These are phyloP conservation scores for Ptilodon capucinus DNA, from an alignment of 2,888 invertebrate genomes.

Conservation along the genomic window DNA sequence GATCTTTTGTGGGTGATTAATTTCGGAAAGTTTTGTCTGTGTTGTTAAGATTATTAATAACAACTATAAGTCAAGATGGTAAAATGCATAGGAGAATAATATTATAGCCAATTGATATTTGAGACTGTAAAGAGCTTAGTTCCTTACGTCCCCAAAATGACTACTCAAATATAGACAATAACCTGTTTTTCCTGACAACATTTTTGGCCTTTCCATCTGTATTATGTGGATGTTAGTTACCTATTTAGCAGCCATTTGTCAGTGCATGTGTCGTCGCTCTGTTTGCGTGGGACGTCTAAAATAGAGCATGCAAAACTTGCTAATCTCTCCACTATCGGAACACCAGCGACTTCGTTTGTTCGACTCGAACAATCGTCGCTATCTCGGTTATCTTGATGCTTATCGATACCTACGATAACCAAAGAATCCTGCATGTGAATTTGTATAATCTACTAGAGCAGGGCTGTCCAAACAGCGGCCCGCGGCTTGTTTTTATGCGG, in stretches of 20 bases:
- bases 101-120: neutral
- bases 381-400: conserved; percentile 38
- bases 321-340: conserved; percentile 20
- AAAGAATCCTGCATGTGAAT: conserved; percentile 18
- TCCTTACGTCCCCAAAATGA: no score
- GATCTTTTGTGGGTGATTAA: conserved; percentile 6
- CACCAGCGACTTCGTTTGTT: conserved; percentile 13
- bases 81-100: neutral
- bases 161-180: no score
- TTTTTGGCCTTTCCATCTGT: neutral
- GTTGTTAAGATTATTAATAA: neutral
- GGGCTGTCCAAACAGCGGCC: no score
- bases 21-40: conserved; percentile 2
- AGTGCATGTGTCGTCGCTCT: neutral
- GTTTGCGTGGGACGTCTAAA: conserved; percentile 54
- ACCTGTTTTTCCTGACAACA: neutral
- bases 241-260: conserved; percentile 1
- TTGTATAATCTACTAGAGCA: conserved; percentile 22
- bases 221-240: neutral
- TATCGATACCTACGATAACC: conserved; percentile 40
- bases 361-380: conserved; percentile 31
- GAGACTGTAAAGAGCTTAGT: no score
- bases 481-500: no score
- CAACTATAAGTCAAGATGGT: no score
- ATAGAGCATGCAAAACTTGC: conserved; percentile 41